phyloP scores from a whole-genome alignment of 2,113 vertebrate genomes.

The Festucalex cinctus region DNA sequence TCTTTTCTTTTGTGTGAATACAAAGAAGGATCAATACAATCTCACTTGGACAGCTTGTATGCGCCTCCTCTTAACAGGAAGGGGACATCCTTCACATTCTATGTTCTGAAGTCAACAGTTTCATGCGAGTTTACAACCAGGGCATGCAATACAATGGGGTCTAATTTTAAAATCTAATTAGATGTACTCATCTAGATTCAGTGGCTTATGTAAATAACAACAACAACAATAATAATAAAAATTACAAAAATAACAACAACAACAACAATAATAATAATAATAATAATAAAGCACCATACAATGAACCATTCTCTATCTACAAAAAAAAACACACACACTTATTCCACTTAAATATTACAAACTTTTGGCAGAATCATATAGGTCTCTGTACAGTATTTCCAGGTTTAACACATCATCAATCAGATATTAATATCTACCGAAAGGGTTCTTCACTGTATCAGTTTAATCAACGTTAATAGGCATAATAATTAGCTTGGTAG shows the following conservation, averaged over 20 bases:
- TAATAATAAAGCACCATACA: not conserved
- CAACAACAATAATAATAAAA: too few species aligned
- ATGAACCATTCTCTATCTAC: not conserved
- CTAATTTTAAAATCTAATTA: not conserved
- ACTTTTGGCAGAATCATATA: not conserved
- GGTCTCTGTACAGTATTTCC: not conserved
- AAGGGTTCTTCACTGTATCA: not conserved
- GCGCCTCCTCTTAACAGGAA: not conserved
- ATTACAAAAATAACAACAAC: not conserved
- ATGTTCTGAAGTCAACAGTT: not conserved
- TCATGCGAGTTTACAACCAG: not conserved
- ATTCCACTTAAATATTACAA: not conserved
- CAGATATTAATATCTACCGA: not conserved
- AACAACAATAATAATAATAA: too few species aligned
- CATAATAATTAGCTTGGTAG: not conserved
- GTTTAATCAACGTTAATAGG: conserved; percentile 1
- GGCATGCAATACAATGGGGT: not conserved
- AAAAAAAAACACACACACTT: not conserved
- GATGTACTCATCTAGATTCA: not conserved
- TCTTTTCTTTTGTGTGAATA: not conserved
- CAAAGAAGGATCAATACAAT: not conserved
- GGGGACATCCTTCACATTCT: not conserved
- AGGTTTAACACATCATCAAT: not conserved
- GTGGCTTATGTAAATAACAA: too few species aligned
- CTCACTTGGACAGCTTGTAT: not conserved